Evolutionary conservation across 2,888 invertebrate species (phyloP).

Genomic region (Eristalinus aeneus): DNA sequence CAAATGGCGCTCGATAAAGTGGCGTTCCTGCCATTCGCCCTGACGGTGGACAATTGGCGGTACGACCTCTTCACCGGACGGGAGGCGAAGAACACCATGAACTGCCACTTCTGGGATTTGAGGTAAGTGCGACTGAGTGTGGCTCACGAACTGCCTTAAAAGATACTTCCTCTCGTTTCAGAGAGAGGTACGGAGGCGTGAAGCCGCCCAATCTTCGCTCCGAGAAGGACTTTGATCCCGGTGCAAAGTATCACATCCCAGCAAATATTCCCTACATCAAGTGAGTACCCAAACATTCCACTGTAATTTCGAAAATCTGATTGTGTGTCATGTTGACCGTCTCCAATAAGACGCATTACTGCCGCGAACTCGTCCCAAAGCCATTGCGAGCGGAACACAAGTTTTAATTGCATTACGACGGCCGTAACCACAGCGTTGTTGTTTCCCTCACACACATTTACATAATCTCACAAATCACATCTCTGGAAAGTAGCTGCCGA

Average conservation of each 20-base stretch:
- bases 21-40: slow-evolving; percentile 90
- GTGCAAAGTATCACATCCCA: slow-evolving; percentile 95
- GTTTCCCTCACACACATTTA: slow-evolving; percentile 33
- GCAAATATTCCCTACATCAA: slow-evolving; percentile 94
- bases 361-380: too few relatives aligned
- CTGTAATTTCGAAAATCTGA: background rate
- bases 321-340: background rate
- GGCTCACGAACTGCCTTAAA: too few relatives aligned
- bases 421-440: background rate
- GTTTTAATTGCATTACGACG: slow-evolving; percentile 34
- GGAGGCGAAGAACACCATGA: slow-evolving; percentile 88
- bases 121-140: slow-evolving; percentile 81
- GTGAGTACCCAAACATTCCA: slow-evolving; percentile 83
- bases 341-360: background rate
- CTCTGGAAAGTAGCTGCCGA: slow-evolving; percentile 14
- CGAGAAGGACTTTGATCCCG: slow-evolving; percentile 95
- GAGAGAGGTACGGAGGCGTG: slow-evolving; percentile 91
- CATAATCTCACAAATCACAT: slow-evolving; percentile 33
- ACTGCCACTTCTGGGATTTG: slow-evolving; percentile 93
- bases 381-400: too few relatives aligned
- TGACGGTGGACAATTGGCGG: slow-evolving; percentile 92
- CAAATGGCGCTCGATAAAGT: slow-evolving; percentile 91
- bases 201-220: slow-evolving; percentile 92
- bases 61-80: slow-evolving; percentile 91
- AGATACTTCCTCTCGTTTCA: slow-evolving; percentile 75